A percentile compares a stretch with the other conserved stretches of the same genome.
Conservation (phyloP, 2,113 vertebrate species). For the Chloropsis cyanopogon region DNA sequence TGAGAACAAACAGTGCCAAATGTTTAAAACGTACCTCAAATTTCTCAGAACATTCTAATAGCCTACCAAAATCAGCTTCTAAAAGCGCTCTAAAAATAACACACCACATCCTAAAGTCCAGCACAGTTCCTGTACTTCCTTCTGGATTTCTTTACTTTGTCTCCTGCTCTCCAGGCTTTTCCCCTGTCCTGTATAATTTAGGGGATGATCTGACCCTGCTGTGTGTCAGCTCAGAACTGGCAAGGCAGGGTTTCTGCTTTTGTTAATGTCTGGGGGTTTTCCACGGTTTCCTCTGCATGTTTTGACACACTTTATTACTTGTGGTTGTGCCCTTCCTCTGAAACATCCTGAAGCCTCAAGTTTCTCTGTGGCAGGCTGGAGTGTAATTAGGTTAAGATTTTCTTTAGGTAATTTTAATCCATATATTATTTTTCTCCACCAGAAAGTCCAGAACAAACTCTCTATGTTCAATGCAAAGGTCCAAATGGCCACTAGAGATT, state of each 20-base stretch:
- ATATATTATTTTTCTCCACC: neutral
- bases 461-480: neutral
- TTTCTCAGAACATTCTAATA: neutral
- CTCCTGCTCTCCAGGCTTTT: neutral
- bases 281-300: neutral
- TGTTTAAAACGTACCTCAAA: neutral
- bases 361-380: neutral
- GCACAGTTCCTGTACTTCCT: neutral
- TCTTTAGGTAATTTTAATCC: neutral
- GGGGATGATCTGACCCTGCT: neutral
- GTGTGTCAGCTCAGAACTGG: neutral
- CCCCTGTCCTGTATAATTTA: neutral
- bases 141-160: neutral
- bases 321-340: neutral
- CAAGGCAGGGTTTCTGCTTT: neutral
- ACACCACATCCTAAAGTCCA: too few species aligned
- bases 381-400: neutral
- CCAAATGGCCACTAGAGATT: neutral
- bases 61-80: neutral
- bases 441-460: neutral
- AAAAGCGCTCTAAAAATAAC: neutral
- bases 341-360: neutral
- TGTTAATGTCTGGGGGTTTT: neutral
- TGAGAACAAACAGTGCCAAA: neutral
- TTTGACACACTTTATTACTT: neutral